Base-by-base conservation (phyloP, 2,888 invertebrate species). In the Xanthorhoe spadicearia region DNA sequence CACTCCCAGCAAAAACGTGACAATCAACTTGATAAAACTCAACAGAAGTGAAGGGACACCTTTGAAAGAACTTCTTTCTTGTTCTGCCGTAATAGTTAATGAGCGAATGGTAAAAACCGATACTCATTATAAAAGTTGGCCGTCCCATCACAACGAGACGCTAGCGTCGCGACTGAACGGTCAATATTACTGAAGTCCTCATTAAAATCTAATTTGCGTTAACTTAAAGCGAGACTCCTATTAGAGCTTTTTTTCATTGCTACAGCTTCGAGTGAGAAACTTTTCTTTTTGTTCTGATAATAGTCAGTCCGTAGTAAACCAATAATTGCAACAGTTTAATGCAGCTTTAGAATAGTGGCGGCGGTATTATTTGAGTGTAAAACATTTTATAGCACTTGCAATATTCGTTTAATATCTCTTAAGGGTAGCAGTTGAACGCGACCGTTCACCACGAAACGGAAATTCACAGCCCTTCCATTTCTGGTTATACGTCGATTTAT, bases 401-500 rank as follows among this genome's bases (percentile, higher is more conserved):
- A 73, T 76, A 75, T 78, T 77, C 73, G 74, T 77, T 77, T 76
- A 77, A 77, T 78, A 75, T 78, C 64, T 78, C 71, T 78, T 77
- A 80, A 77, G 74, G 76, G 78, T 77, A 76, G 77, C 77, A 82
- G 71, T 75, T 71, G 77, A 77, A 77, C 78, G 74, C 77, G 80
- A 82, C 77, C 78, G 85, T 84, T 84, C 83, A 87, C 90, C 89
- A 80, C 89, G 83, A 84, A 86, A 82, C 87, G 87, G 90, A 88
- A 88, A 90, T 91, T 90, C 89, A 86, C 88, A 88, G 88, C 86
- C 88, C 88, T 91, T 89, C 89, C 87, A 89, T 89, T 90, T 88
- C 90, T 90, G 88, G 91, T 92, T 93, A 93, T 93, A 88, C 88
- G 91, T 85, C 92, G 91, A 93, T 93, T 92, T 93, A 93, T 93